A percentile compares a stretch with the other conserved stretches of the same genome.
phyloP scores from a whole-genome alignment of 1,140 invertebrate species.

The Caenorhabditis briggsae region DNA sequence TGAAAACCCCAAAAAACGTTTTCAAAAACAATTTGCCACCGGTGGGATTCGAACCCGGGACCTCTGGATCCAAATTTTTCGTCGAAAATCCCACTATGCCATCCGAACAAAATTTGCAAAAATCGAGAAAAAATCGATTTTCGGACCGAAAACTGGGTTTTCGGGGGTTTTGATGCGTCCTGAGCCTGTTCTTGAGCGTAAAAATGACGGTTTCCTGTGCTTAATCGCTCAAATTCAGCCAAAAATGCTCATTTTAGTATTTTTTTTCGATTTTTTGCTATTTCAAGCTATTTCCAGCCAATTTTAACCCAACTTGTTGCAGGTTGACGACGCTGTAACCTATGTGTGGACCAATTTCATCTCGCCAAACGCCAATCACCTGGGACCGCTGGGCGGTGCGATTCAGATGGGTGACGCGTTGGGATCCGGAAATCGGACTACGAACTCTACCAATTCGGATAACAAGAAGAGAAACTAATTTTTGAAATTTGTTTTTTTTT shows the following conservation, averaged over 20 bases:
- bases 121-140: no score
- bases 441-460: neutral
- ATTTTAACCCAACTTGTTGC: neutral
- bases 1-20: no score
- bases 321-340: conserved; percentile 66
- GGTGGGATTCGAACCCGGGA: no score
- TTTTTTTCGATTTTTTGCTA: neutral
- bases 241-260: no score
- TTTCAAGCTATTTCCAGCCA: neutral
- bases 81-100: no score
- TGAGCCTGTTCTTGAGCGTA: neutral
- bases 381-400: conserved; percentile 60
- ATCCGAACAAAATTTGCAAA: no score
- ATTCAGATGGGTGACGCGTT: conserved; percentile 56
- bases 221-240: no score
- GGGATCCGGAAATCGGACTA: neutral
- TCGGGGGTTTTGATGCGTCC: neutral
- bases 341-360: conserved; percentile 71
- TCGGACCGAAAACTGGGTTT: neutral
- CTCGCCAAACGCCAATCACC: conserved; percentile 60
- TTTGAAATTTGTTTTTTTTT: neutral
- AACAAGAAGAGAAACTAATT: neutral
- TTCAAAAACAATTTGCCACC: no score
- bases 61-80: no score
- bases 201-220: no score